Conservation (phyloP, 2,888 invertebrate species). For the Platynereis dumerilii region DNA sequence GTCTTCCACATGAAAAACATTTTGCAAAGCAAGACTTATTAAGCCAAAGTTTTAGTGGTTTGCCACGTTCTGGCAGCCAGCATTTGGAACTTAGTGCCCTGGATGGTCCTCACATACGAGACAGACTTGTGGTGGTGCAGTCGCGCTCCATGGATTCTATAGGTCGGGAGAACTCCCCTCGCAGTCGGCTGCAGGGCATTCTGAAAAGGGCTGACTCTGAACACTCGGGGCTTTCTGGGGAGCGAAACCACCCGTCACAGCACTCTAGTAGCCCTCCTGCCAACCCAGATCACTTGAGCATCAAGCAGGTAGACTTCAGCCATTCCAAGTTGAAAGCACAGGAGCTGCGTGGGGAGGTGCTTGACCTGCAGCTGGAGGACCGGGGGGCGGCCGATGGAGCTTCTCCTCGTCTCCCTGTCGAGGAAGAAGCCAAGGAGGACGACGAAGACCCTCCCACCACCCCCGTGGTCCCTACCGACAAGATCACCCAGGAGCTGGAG, state of each 20-base stretch:
- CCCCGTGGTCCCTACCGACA: constrained; percentile 4
- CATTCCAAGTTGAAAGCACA: constrained; percentile 1
- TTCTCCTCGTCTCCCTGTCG: constrained; percentile 31
- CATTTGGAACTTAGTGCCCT: background rate
- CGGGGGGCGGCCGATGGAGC: constrained; percentile 37
- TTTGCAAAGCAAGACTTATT: too few relatives aligned
- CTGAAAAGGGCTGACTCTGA: constrained; percentile 7
- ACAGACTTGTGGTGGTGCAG: constrained; percentile 1
- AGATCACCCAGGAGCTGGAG: constrained; percentile 10
- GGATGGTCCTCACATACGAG: background rate
- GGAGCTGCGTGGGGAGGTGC: background rate
- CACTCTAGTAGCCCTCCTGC: background rate
- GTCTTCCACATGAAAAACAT: constrained; percentile 5
- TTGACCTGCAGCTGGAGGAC: constrained; percentile 29
- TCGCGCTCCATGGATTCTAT: constrained; percentile 9
- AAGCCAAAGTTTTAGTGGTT: too few relatives aligned
- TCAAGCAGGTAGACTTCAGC: background rate
- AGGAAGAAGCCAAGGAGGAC: constrained; percentile 14
- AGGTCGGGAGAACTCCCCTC: background rate
- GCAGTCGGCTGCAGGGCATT: background rate
- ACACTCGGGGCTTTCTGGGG: constrained; percentile 6
- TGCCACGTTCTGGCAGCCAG: constrained; percentile 2
- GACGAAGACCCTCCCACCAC: background rate
- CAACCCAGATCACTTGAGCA: too few relatives aligned
- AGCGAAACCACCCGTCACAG: background rate